These are phyloP conservation scores for Aplodontia rufa DNA, from an alignment of 2,113 vertebrate genomes.

Conservation along the genomic window DNA sequence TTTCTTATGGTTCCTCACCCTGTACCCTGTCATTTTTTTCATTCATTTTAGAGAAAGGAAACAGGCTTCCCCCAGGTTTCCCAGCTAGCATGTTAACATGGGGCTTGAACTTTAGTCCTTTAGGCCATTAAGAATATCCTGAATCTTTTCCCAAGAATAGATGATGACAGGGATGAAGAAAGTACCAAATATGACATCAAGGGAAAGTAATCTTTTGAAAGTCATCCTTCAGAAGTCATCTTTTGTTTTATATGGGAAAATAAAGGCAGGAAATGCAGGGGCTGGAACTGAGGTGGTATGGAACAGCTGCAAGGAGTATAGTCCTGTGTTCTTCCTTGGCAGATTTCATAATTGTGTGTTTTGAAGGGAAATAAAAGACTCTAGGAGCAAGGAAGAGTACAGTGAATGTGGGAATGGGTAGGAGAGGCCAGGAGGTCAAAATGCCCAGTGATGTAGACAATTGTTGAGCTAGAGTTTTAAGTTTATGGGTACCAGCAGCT, in stretches of 20 bases:
- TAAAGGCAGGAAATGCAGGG: background rate
- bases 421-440: background rate
- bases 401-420: background rate
- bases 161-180: background rate
- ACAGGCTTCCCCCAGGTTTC: background rate
- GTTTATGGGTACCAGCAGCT: background rate
- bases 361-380: background rate
- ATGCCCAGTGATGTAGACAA: background rate
- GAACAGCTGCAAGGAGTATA: background rate
- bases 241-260: background rate
- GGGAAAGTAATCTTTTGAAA: background rate
- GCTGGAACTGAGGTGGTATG: background rate
- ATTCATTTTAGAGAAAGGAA: background rate
- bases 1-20: background rate
- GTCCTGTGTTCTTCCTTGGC: background rate
- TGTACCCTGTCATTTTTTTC: background rate
- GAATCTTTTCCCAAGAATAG: conserved; percentile 15
- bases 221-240: background rate
- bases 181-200: background rate
- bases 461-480: background rate
- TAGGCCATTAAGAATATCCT: background rate
- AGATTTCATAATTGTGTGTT: background rate
- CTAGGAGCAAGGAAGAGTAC: background rate
- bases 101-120: background rate
- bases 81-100: background rate